Percentiles rank a stretch among this genome's conserved stretches.
Evolutionary conservation across 2,888 invertebrate genomes (phyloP).

Genomic region (Amphiduros pacificus): DNA sequence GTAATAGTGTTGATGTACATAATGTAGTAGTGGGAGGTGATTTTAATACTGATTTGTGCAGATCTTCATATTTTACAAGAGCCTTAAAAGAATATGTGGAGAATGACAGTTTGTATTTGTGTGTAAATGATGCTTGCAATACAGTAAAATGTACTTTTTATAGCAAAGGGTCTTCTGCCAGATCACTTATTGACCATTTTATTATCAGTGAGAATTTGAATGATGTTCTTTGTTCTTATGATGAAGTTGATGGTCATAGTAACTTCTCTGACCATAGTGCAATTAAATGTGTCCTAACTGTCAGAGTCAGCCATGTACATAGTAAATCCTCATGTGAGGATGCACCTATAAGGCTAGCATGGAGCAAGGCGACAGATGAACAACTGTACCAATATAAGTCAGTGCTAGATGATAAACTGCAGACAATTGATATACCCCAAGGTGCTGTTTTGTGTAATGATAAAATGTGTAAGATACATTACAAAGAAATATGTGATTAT

Average conservation of each 20-base stretch:
- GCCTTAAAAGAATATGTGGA: background rate
- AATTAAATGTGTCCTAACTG: background rate
- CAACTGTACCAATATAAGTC: background rate
- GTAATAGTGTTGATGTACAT: slow-evolving; percentile 2
- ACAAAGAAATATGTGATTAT: background rate
- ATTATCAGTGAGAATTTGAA: background rate
- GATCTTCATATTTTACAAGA: background rate
- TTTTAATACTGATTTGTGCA: background rate
- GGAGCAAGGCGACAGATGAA: background rate
- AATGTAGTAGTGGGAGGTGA: background rate
- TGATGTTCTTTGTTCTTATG: background rate
- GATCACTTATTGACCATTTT: background rate
- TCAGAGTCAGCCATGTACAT: too few species aligned
- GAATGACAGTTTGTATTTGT: too few species aligned
- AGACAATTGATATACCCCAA: background rate
- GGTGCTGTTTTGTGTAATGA: background rate
- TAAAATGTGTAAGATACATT: background rate
- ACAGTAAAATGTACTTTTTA: background rate
- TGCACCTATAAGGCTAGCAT: background rate
- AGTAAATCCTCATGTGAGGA: too few species aligned
- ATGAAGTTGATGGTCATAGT: background rate
- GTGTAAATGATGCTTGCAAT: background rate
- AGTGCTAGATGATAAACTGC: too few species aligned
- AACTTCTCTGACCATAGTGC: background rate
- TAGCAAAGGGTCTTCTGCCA: background rate